phyloP scores from a whole-genome alignment of 2,888 invertebrate species.

The Halocaridina rubra region DNA sequence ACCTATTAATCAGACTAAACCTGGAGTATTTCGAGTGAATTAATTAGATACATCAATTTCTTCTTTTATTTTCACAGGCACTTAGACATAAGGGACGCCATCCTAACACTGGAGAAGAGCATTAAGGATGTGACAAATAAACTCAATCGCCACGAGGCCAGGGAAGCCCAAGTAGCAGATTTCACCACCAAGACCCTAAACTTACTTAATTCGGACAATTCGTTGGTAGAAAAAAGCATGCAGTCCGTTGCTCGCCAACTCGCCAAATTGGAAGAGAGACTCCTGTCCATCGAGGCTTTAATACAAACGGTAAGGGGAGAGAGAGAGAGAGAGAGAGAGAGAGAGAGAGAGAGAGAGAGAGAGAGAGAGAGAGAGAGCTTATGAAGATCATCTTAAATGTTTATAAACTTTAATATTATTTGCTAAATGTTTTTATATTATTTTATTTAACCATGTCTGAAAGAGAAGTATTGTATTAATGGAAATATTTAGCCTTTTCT shows the following conservation, averaged over 20 bases:
- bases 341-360: background rate
- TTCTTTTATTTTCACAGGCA: too few species aligned
- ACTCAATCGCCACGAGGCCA: conserved; percentile 51
- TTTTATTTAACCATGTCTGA: too few species aligned
- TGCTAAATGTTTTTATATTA: too few species aligned
- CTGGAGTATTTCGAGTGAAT: too few species aligned
- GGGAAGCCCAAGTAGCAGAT: conserved; percentile 46
- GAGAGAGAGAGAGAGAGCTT: background rate
- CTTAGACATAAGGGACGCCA: conserved; percentile 39
- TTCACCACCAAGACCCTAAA: conserved; percentile 43
- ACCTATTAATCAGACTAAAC: too few species aligned
- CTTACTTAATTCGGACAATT: conserved; percentile 14
- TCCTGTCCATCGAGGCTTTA: background rate
- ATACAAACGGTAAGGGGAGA: background rate
- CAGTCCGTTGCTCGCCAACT: conserved; percentile 45
- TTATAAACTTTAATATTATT: too few species aligned
- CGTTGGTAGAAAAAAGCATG: conserved; percentile 3
- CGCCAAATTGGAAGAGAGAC: conserved; percentile 44
- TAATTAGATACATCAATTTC: too few species aligned
- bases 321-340: background rate
- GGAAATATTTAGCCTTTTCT: too few species aligned
- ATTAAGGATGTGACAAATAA: conserved; percentile 45
- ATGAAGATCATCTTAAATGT: too few species aligned
- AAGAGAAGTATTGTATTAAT: too few species aligned
- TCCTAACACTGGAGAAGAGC: conserved; percentile 39